A percentile compares a stretch with the other conserved stretches of the same genome.
Evolutionary conservation across 2,888 invertebrate species (phyloP).

Genomic region (Drosophila testacea): DNA sequence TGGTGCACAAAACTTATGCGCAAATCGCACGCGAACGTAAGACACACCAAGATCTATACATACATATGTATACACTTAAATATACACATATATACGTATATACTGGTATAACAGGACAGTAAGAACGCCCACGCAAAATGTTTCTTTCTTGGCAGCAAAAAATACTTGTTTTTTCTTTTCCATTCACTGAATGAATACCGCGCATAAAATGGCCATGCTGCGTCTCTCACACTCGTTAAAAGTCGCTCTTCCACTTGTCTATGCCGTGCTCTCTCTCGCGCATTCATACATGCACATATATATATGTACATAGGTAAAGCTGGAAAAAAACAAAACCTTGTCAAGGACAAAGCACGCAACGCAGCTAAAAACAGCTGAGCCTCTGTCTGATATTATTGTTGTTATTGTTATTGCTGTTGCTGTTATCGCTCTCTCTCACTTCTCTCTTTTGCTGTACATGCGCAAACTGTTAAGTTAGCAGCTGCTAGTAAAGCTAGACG

Average conservation of each 20-base stretch:
- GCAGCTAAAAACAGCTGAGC: conserved; percentile 75
- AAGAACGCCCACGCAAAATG: conserved; percentile 52
- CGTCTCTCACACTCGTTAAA: conserved; percentile 32
- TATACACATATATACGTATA: conserved; percentile 10
- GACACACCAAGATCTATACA: conserved; percentile 14
- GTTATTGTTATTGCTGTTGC: conserved; percentile 25
- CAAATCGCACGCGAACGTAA: conserved; percentile 68
- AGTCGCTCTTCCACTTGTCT: conserved; percentile 15
- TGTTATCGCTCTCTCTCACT: conserved; percentile 13
- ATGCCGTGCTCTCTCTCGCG: conserved; percentile 9
- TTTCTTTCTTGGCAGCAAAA: conserved; percentile 60
- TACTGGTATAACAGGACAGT: conserved; percentile 1
- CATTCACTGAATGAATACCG: conserved; percentile 68
- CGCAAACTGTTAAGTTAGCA: conserved; percentile 49
- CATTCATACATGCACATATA: conserved; percentile 22
- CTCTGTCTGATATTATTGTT: conserved; percentile 36
- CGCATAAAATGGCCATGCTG: conserved; percentile 57
- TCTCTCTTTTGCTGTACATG: conserved; percentile 22
- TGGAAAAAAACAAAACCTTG: conserved; percentile 77
- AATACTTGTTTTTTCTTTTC: conserved; percentile 46
- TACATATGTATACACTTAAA: conserved; percentile 2
- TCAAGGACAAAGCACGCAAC: conserved; percentile 79
- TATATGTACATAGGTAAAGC: conserved; percentile 17
- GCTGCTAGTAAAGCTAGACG: conserved; percentile 17
- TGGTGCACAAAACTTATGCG: conserved; percentile 54